phyloP scores from a whole-genome alignment of 2,797 vertebrate species.

The Pangasius djambal region DNA sequence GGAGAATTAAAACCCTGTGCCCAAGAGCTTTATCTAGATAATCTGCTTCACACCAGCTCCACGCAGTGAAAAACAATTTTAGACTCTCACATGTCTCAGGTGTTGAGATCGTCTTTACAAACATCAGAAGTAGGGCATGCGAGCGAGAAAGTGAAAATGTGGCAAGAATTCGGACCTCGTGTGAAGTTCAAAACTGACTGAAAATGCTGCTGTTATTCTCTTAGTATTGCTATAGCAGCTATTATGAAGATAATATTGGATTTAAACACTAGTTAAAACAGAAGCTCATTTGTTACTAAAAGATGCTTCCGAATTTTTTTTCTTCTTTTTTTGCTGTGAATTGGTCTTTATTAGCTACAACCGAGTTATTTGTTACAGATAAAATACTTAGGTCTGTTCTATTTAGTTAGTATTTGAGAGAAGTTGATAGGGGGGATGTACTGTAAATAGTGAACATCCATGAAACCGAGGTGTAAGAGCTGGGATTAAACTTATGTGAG shows the following conservation, averaged over 20 bases:
- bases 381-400: neutral
- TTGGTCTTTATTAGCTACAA: neutral
- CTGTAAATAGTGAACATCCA: too few relatives aligned
- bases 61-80: neutral
- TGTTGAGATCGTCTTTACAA: neutral
- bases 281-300: neutral
- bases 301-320: neutral
- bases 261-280: neutral
- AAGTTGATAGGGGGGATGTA: too few relatives aligned
- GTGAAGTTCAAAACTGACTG: neutral
- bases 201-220: too few relatives aligned
- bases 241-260: neutral
- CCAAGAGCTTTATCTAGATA: neutral
- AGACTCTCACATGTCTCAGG: too few relatives aligned
- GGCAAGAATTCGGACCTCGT: neutral
- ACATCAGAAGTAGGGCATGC: neutral
- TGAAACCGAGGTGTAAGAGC: neutral
- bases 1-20: slow-evolving; percentile 19
- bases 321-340: neutral
- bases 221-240: neutral
- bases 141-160: neutral
- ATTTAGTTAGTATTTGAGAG: neutral
- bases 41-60: neutral
- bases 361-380: neutral
- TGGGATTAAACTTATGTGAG: neutral